Conservation (phyloP, 2,888 invertebrate species). For the Abrostola triplasia region DNA sequence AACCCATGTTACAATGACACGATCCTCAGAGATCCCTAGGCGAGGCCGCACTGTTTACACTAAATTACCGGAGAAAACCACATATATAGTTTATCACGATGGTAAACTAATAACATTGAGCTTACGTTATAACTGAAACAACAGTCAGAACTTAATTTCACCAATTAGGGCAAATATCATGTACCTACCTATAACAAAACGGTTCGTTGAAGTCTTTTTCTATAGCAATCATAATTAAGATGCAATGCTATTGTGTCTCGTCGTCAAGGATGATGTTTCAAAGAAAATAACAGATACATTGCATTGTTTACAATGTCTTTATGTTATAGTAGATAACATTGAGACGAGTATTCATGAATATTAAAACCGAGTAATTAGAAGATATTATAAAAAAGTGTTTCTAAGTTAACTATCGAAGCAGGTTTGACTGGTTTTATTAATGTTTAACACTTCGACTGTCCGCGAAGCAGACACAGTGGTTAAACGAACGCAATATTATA, state of each 20-base stretch:
- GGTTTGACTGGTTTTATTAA: not conserved
- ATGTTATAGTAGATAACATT: constrained; percentile 1
- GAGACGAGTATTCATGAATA: not conserved
- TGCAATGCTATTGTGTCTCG: constrained; percentile 18
- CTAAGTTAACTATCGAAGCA: not conserved
- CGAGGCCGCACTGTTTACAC: constrained; percentile 65
- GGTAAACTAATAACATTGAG: not conserved
- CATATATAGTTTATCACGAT: constrained; percentile 46
- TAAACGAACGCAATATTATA: no score
- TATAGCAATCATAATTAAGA: constrained; percentile 8
- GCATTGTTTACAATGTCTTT: constrained; percentile 11
- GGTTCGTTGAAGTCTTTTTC: constrained; percentile 12
- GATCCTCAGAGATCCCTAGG: constrained; percentile 63
- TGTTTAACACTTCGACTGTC: no score
- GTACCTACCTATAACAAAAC: no score
- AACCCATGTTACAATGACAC: constrained; percentile 67
- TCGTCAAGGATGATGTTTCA: constrained; percentile 19
- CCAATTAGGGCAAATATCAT: not conserved
- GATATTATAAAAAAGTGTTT: no score
- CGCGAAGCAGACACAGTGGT: no score
- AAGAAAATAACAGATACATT: constrained; percentile 20
- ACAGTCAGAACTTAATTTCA: no score
- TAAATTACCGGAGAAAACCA: constrained; percentile 64
- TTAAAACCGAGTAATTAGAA: no score
- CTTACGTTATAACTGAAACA: no score